Conservation (phyloP, 2,888 invertebrate species). For the Gymnosoma rotundatum region DNA sequence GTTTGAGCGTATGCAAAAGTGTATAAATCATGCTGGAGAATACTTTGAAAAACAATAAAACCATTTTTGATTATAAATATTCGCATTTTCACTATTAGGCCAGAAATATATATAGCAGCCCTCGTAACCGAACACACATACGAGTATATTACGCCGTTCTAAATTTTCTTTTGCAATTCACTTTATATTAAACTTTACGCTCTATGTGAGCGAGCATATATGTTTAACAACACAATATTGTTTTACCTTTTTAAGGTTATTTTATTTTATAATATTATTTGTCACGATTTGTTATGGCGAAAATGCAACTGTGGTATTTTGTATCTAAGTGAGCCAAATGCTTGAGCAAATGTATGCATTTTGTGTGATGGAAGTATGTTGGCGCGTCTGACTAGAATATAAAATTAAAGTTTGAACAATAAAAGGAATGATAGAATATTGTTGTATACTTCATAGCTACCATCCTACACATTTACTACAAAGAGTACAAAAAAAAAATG, state of each 20-base stretch:
- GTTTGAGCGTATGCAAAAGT: too few species aligned
- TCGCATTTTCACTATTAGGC: too few species aligned
- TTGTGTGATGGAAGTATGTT: constrained; percentile 51
- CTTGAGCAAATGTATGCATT: constrained; percentile 9
- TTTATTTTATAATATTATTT: constrained; percentile 52
- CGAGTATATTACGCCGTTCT: too few species aligned
- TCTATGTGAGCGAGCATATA: not conserved
- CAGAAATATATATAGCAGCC: too few species aligned
- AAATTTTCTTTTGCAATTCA: constrained; percentile 17
- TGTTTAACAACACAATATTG: constrained; percentile 13
- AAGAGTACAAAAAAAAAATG: constrained; percentile 3
- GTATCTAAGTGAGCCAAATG: constrained; percentile 17
- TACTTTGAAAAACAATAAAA: too few species aligned
- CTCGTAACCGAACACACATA: too few species aligned
- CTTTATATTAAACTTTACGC: not conserved
- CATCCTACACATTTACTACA: not conserved
- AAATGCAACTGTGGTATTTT: constrained; percentile 65
- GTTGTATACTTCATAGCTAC: constrained; percentile 6
- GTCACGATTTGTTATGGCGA: constrained; percentile 70
- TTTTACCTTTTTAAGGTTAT: constrained; percentile 12
- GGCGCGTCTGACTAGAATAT: constrained; percentile 60
- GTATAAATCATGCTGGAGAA: too few species aligned
- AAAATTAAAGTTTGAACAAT: constrained; percentile 54
- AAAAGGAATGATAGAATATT: constrained; percentile 21
- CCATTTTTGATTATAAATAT: too few species aligned